phyloP scores from a whole-genome alignment of 2,797 vertebrate species.

The Hoplostethus mediterraneus region DNA sequence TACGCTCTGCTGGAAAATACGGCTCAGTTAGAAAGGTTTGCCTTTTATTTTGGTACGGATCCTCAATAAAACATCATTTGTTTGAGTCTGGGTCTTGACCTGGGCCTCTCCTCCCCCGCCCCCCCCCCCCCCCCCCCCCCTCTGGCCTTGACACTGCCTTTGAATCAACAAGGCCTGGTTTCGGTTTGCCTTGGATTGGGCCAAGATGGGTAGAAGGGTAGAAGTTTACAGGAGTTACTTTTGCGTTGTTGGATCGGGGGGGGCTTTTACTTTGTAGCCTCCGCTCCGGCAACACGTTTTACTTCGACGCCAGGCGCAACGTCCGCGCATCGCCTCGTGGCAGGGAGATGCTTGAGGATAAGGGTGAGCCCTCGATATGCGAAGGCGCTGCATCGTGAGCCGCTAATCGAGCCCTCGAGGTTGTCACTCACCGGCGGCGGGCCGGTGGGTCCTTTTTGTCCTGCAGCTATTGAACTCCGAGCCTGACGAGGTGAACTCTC shows the following conservation, averaged over 20 bases:
- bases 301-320: neutral
- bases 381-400: conserved; percentile 43
- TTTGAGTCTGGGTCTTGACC: no score
- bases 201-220: no score
- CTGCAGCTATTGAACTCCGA: conserved; percentile 34
- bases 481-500: conserved; percentile 42
- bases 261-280: neutral
- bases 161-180: no score
- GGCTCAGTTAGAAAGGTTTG: no score
- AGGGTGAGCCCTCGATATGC: conserved; percentile 24
- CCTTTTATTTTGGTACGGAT: no score
- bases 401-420: conserved; percentile 32
- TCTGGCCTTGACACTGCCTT: no score
- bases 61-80: no score
- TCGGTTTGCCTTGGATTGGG: no score
- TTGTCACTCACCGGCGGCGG: conserved; percentile 40
- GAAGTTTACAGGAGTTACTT: no score
- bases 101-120: no score
- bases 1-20: no score
- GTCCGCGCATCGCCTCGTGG: neutral
- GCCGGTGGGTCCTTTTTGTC: conserved; percentile 39
- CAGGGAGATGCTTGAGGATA: conserved; percentile 15
- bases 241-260: neutral
- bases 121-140: no score
- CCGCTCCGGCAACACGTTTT: neutral